phyloP scores from a whole-genome alignment of 1,140 invertebrate genomes.

The Lepidurus arcticus region DNA sequence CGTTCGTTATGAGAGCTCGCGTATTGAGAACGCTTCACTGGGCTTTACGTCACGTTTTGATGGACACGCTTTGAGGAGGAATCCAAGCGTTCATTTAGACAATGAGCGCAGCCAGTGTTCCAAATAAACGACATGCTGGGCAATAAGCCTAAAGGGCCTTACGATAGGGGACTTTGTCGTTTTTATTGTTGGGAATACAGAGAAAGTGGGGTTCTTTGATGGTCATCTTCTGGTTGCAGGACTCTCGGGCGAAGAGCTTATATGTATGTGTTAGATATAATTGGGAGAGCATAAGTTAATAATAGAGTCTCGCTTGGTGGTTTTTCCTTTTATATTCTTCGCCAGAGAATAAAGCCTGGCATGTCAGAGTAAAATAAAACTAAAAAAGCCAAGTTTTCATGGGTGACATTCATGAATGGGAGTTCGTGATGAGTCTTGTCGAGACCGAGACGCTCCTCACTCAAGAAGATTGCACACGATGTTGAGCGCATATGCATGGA shows the following conservation, averaged over 20 bases:
- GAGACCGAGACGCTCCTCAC: not conserved
- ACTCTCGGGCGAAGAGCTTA: too few species aligned
- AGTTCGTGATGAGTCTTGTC: slow-evolving; percentile 5
- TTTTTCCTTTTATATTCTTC: not conserved
- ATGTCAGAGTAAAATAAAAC: not conserved
- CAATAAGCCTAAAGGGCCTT: not conserved
- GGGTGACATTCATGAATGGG: slow-evolving; percentile 3
- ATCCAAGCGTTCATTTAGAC: not conserved
- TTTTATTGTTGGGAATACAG: not conserved
- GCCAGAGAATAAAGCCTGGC: not conserved
- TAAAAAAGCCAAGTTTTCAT: slow-evolving; percentile 6
- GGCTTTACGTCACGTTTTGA: not conserved
- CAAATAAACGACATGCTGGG: slow-evolving; percentile 5
- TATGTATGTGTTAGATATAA: not conserved
- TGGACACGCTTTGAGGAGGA: not conserved
- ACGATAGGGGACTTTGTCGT: not conserved
- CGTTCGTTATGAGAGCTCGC: not conserved
- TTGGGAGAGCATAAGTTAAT: not conserved
- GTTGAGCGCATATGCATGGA: not conserved
- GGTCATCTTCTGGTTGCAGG: not conserved
- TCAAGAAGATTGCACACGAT: not conserved
- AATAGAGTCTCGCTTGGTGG: not conserved
- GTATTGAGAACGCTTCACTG: slow-evolving; percentile 4
- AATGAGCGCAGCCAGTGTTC: not conserved
- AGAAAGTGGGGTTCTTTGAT: not conserved